Conservation (phyloP, 2,797 vertebrate genomes). For the Notolepis coatsorum region DNA sequence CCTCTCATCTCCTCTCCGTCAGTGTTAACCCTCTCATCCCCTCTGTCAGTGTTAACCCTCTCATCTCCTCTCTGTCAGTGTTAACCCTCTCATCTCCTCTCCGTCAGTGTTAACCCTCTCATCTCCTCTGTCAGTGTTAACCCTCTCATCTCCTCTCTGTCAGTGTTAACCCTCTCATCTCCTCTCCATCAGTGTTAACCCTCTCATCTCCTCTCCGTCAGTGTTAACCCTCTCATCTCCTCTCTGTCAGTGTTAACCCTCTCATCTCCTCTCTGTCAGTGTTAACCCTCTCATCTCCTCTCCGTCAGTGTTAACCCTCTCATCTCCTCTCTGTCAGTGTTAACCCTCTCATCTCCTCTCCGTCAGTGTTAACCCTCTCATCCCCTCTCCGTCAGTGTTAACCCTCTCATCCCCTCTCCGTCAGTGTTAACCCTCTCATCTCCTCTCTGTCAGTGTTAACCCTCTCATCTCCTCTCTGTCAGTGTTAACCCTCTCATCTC, state of each 20-base stretch:
- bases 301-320: slow-evolving; percentile 42
- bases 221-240: slow-evolving; percentile 45
- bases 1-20: slow-evolving; percentile 45
- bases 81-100: slow-evolving; percentile 50
- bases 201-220: slow-evolving; percentile 45
- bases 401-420: slow-evolving; percentile 48
- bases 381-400: slow-evolving; percentile 32
- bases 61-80: slow-evolving; percentile 41
- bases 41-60: slow-evolving; percentile 40
- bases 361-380: slow-evolving; percentile 45
- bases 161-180: slow-evolving; percentile 45
- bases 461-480: slow-evolving; percentile 45
- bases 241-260: slow-evolving; percentile 39
- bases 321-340: slow-evolving; percentile 39
- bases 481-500: slow-evolving; percentile 44
- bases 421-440: slow-evolving; percentile 48
- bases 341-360: slow-evolving; percentile 50
- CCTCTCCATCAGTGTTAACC: slow-evolving; percentile 37
- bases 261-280: slow-evolving; percentile 43
- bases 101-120: slow-evolving; percentile 44
- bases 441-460: slow-evolving; percentile 37
- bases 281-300: slow-evolving; percentile 49
- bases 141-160: slow-evolving; percentile 48
- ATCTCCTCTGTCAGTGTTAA: slow-evolving; percentile 38
- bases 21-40: slow-evolving; percentile 44